Percentiles rank a stretch among this genome's conserved stretches.
These are phyloP conservation scores for Biston stratarius DNA, from an alignment of 2,888 invertebrate genomes.

Conservation along the genomic window DNA sequence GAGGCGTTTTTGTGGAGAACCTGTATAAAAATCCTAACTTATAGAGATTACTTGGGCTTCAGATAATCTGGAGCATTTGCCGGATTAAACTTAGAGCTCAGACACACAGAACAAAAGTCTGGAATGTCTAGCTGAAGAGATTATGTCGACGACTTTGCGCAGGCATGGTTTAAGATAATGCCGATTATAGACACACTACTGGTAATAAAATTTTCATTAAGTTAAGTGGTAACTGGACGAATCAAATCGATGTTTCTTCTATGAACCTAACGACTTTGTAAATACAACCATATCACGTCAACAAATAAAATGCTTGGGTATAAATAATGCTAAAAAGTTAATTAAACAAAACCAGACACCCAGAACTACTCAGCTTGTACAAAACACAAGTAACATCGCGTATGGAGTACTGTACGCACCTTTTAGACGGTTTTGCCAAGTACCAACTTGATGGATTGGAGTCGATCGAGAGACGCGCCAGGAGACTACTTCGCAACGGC, in stretches of 20 bases:
- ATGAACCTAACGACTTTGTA: neutral
- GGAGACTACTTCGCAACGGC: too few species aligned
- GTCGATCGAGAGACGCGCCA: too few species aligned
- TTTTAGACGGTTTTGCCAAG: too few species aligned
- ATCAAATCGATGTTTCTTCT: neutral
- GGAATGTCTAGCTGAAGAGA: constrained; percentile 33
- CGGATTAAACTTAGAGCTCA: constrained; percentile 37
- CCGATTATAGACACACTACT: constrained; percentile 10
- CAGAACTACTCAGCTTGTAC: too few species aligned
- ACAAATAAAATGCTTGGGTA: neutral
- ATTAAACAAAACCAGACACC: too few species aligned
- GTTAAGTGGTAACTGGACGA: constrained; percentile 10
- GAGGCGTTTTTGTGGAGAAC: constrained; percentile 17
- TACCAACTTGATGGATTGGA: too few species aligned
- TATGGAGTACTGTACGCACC: too few species aligned
- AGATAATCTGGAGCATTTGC: constrained; percentile 33
- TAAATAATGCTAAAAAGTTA: too few species aligned
- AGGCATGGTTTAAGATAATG: constrained; percentile 15
- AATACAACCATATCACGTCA: neutral
- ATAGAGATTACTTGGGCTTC: constrained; percentile 30
- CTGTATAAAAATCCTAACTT: constrained; percentile 29
- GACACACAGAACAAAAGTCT: constrained; percentile 36
- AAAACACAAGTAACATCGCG: too few species aligned
- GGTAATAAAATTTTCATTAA: constrained; percentile 13
- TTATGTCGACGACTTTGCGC: constrained; percentile 22